Percentiles rank a stretch among this genome's conserved stretches.
phyloP scores from a whole-genome alignment of 1,140 invertebrate species.

The Andrena cerasifolii region DNA sequence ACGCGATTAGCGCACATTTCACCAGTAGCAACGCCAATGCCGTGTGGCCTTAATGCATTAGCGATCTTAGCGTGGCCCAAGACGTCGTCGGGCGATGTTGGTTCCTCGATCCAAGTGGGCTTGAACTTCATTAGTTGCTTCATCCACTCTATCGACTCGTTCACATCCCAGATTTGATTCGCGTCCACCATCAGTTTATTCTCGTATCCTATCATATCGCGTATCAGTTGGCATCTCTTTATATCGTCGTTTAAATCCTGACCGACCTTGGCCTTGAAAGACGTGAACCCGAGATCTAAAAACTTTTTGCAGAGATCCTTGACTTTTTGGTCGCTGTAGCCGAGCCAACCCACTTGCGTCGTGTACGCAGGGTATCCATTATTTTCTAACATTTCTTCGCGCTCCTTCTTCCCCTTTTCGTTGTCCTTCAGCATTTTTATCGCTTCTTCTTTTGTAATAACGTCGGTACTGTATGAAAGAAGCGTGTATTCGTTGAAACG shows the following conservation, averaged over 20 bases:
- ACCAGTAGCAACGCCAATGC: slow-evolving; percentile 94
- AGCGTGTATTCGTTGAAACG: slow-evolving; percentile 23
- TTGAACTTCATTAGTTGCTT: slow-evolving; percentile 88
- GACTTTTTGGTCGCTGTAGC: slow-evolving; percentile 88
- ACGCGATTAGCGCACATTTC: slow-evolving; percentile 96
- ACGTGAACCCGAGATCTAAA: slow-evolving; percentile 88
- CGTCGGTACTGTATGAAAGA: slow-evolving; percentile 86
- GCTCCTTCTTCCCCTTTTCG: slow-evolving; percentile 83
- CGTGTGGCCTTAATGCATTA: slow-evolving; percentile 85
- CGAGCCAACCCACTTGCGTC: slow-evolving; percentile 91
- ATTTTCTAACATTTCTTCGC: slow-evolving; percentile 83
- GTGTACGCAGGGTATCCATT: slow-evolving; percentile 91
- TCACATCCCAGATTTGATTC: slow-evolving; percentile 95
- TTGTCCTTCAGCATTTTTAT: slow-evolving; percentile 87
- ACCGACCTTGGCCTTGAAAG: slow-evolving; percentile 96
- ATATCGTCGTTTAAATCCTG: slow-evolving; percentile 90
- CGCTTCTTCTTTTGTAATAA: slow-evolving; percentile 92
- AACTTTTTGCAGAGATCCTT: slow-evolving; percentile 88
- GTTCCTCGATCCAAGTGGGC: slow-evolving; percentile 95
- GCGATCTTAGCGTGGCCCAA: slow-evolving; percentile 91
- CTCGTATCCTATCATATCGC: slow-evolving; percentile 90
- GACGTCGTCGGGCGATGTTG: slow-evolving; percentile 95
- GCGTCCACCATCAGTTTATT: slow-evolving; percentile 93
- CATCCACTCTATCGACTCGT: slow-evolving; percentile 94
- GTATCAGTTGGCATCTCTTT: slow-evolving; percentile 86